Evolutionary conservation across 2,797 vertebrate species (phyloP).

Genomic region (Acanthurus leucopareius): DNA sequence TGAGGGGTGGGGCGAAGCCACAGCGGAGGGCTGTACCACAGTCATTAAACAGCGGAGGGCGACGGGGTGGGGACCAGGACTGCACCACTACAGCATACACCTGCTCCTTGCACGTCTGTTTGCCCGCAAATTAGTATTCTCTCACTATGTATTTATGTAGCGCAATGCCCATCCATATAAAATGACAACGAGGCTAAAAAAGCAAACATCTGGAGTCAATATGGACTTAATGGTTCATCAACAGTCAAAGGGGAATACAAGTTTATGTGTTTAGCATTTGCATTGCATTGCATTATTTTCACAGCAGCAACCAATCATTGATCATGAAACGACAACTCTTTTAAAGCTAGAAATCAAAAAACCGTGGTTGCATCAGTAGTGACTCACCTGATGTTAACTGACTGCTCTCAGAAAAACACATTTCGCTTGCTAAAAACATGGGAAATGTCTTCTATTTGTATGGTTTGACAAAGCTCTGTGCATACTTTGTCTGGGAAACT

Average conservation of each 20-base stretch:
- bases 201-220: conserved; percentile 70
- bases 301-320: conserved; percentile 1
- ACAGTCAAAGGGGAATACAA: conserved; percentile 46
- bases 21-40: conserved; percentile 65
- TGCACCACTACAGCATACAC: conserved; percentile 67
- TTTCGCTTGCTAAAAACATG: neutral
- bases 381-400: conserved; percentile 5
- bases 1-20: conserved; percentile 64
- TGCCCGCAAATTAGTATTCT: conserved; percentile 57
- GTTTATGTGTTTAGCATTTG: conserved; percentile 33
- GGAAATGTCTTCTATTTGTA: neutral
- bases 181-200: conserved; percentile 50
- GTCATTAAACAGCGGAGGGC: conserved; percentile 72
- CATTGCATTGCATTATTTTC: conserved; percentile 28
- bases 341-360: conserved; percentile 19
- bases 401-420: neutral
- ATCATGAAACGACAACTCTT: conserved; percentile 30
- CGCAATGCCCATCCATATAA: conserved; percentile 49
- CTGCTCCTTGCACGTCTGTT: conserved; percentile 66
- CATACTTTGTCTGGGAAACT: neutral
- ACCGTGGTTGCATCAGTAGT: conserved; percentile 6
- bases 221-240: conserved; percentile 58
- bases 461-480: neutral
- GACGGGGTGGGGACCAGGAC: conserved; percentile 37
- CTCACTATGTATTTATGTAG: conserved; percentile 43